Base-by-base conservation (phyloP, 2,888 invertebrate genomes). In the Heliconius ethilla region DNA sequence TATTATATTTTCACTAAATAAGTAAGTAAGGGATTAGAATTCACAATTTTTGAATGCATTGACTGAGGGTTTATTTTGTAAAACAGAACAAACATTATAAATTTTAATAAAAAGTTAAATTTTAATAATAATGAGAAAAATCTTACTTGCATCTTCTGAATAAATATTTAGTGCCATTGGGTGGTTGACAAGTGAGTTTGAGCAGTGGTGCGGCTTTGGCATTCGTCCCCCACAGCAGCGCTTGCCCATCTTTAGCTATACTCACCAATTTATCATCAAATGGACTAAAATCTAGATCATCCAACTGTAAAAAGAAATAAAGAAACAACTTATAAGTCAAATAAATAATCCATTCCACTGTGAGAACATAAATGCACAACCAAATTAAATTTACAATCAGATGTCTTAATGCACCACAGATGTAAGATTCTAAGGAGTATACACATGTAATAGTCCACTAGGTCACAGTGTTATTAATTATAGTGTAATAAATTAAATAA, bases 201-300 rank as follows among this genome's bases (percentile, higher is more conserved):
- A 95, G 95, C 63, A 96, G 89, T 85, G 97, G 96, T 79, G 92
- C 92, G 62, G 79, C 69, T 91, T 92, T 95, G 92, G 86, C 96
- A 94, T 70, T 90, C 13, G 96, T 95, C 86, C 96, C 95, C 99
- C 99, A 99, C 33, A 99, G 92, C 83, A 96, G 94, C 10, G 97
- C 97, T 83, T 96, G 95, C 6, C 97, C 97, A 92, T 99, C 99
- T 92, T 98, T 98, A 0, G 97, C 97, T 82, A 99, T 97, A 84
- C 97, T 98, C 75, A 97, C 97, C 75, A 99, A 91, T 87, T 96
- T 94, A 75, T 96, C 96, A 81, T 97, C 96, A 86, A 96, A 96
- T 3, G 97, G 97, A 91, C 97, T 98, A 88, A 99, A 97, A 93
- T 99, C 98, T 76, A 99, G 90, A 90, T 99, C 99, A 87, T 99